These are phyloP conservation scores for Manacus vitellinus DNA, from an alignment of 2,113 vertebrate species.

Conservation along the genomic window DNA sequence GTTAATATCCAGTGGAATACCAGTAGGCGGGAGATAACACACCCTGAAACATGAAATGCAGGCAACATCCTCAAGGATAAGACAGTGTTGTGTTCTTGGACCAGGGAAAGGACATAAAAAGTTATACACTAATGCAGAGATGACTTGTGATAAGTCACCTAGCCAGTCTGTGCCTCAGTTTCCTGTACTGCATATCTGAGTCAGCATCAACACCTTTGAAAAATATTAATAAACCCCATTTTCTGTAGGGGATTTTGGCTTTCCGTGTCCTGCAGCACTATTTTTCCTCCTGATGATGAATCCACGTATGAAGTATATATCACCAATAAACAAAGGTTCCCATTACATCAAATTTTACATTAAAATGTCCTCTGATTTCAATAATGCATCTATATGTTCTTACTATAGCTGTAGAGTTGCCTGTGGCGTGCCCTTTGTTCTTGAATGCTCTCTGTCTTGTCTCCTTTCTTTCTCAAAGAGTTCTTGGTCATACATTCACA, in stretches of 20 bases:
- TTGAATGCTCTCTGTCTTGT: background rate
- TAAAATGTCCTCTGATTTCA: background rate
- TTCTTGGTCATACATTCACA: background rate
- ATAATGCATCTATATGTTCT: background rate
- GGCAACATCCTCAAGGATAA: background rate
- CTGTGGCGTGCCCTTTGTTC: background rate
- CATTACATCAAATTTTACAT: background rate
- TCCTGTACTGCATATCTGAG: background rate
- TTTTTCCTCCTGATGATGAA: background rate
- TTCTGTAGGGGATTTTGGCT: background rate
- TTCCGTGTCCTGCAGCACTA: background rate
- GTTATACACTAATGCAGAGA: background rate
- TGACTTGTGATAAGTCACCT: background rate
- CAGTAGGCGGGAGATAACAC: background rate
- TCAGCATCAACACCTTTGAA: background rate
- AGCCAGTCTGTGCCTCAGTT: background rate
- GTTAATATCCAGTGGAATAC: background rate
- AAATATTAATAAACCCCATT: background rate
- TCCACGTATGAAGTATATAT: rapidly evolving
- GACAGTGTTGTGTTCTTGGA: too few species aligned
- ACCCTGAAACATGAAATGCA: background rate
- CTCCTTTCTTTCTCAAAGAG: background rate
- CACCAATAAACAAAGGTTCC: background rate
- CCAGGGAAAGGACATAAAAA: background rate
- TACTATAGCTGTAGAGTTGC: background rate